phyloP scores from a whole-genome alignment of 2,888 invertebrate genomes.

The Bursaphelenchus okinawaensis region DNA sequence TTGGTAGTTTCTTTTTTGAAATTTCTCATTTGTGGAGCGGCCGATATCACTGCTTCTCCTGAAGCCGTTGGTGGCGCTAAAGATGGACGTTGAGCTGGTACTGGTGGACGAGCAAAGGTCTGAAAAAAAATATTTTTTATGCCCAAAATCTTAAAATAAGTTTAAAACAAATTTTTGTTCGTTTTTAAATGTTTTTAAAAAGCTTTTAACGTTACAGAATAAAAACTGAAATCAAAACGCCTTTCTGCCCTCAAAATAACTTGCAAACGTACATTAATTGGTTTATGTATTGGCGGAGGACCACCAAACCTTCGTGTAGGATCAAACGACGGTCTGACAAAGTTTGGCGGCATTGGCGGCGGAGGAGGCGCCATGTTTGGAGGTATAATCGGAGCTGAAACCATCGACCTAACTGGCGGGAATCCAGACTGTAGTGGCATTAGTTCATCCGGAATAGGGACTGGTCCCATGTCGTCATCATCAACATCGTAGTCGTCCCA shows the following conservation, averaged over 20 bases:
- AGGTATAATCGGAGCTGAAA: conserved; percentile 5
- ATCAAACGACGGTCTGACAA: neutral
- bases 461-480: conserved; percentile 42
- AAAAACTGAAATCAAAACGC: neutral
- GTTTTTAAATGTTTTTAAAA: neutral
- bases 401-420: conserved; percentile 10
- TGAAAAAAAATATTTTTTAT: neutral
- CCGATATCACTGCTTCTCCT: conserved; percentile 62
- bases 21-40: conserved; percentile 82
- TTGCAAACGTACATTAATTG: neutral
- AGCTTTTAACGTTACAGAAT: no score
- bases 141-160: no score
- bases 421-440: conserved; percentile 3
- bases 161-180: neutral
- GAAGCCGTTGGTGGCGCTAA: neutral
- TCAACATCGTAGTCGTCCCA: conserved; percentile 22
- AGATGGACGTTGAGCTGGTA: neutral
- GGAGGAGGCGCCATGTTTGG: conserved; percentile 7
- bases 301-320: neutral
- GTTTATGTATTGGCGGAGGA: neutral
- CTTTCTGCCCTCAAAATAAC: neutral
- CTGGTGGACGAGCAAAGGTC: neutral
- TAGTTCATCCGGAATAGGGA: conserved; percentile 25
- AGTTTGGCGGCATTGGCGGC: neutral
- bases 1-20: conserved; percentile 72